Evolutionary conservation across 2,113 vertebrate species (phyloP).

Genomic region (Opisthocomus hoazin): DNA sequence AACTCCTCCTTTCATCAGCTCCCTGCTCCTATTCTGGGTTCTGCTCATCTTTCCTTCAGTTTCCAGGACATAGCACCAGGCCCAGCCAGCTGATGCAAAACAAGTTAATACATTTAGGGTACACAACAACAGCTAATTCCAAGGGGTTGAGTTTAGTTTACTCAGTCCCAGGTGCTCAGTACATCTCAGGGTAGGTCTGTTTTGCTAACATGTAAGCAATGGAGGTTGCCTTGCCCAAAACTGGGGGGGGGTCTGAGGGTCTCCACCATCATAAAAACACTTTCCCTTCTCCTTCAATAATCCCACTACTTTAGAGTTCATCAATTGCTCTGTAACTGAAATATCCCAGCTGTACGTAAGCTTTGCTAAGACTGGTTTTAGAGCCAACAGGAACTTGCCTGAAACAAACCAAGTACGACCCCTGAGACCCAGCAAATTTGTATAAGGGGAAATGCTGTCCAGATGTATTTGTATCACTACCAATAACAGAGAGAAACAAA

Average conservation of each 20-base stretch:
- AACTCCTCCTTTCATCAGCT: background rate
- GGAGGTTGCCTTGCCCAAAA: background rate
- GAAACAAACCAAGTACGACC: background rate
- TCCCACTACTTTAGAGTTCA: background rate
- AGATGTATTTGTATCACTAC: constrained; percentile 5
- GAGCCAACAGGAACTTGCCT: constrained; percentile 12
- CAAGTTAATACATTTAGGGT: background rate
- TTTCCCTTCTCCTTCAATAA: background rate
- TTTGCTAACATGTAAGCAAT: background rate
- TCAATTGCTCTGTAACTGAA: background rate
- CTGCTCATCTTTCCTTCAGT: background rate
- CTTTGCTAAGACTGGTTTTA: background rate
- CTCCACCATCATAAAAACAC: background rate
- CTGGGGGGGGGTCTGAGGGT: background rate
- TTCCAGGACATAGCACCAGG: background rate
- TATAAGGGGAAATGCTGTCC: background rate
- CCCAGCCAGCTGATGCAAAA: background rate
- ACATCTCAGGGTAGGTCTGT: background rate
- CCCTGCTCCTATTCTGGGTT: background rate
- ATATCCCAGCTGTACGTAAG: background rate
- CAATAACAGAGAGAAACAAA: background rate
- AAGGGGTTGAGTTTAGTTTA: background rate
- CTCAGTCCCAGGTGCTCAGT: background rate
- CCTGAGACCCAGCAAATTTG: constrained; percentile 6
- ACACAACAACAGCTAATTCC: background rate